Percentiles rank a stretch among this genome's conserved stretches.
These are phyloP conservation scores for Megatriorchis doriae DNA, from an alignment of 2,113 vertebrate species.

Conservation along the genomic window DNA sequence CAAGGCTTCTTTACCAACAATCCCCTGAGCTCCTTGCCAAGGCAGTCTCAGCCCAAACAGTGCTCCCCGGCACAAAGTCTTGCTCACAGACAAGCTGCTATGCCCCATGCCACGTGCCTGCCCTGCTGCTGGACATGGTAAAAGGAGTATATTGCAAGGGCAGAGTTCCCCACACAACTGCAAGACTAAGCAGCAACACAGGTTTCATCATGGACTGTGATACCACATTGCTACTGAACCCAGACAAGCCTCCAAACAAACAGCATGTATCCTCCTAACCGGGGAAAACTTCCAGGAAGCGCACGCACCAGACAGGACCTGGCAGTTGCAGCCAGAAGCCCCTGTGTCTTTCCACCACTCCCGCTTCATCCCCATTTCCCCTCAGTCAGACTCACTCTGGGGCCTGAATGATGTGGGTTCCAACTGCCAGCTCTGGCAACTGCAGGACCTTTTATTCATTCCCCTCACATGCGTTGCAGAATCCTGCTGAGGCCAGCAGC, in stretches of 20 bases:
- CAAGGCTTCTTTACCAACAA: not conserved
- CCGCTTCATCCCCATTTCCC: not conserved
- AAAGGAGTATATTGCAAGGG: not conserved
- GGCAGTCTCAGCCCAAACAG: not conserved
- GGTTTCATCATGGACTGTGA: not conserved
- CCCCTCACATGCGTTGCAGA: not conserved
- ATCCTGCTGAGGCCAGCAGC: constrained; percentile 27
- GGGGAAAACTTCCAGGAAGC: not conserved
- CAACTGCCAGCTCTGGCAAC: not conserved
- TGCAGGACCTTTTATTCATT: constrained; percentile 25
- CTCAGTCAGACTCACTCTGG: not conserved
- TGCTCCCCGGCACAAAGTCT: not conserved
- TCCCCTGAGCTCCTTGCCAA: constrained; percentile 1
- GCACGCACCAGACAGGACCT: not conserved
- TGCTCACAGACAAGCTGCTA: not conserved
- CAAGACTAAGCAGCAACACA: not conserved
- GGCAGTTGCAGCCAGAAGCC: not conserved
- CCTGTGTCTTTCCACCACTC: not conserved
- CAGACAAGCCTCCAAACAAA: not conserved
- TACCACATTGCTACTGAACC: not conserved
- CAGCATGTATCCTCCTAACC: not conserved
- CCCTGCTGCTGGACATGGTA: not conserved
- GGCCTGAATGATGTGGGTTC: not conserved
- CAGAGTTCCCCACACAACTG: not conserved
- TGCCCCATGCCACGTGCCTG: not conserved